Base-by-base conservation (phyloP, 2,113 vertebrate genomes). In the Sapayoa aenigma region DNA sequence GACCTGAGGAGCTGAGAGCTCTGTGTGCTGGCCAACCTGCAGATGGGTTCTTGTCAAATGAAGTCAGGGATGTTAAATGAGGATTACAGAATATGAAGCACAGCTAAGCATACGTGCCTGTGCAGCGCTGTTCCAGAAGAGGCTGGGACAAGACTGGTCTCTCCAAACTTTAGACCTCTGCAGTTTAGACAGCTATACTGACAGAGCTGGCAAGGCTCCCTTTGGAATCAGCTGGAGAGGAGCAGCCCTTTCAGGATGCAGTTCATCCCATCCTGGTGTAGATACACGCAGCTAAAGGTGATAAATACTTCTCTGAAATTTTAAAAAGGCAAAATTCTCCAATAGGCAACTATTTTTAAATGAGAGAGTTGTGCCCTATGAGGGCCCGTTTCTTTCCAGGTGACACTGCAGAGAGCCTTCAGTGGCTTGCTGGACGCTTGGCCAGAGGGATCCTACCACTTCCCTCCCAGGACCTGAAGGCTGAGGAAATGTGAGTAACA, bases 281-380 rank as follows among this genome's bases (percentile, higher is more conserved):
- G 53, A 23, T 31, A 58, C 13, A 46, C 15, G 41, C 31, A 73
- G 31, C 3, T 72, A n/a, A 65, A 90, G 25, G 67, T 58, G 49
- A 76, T 17, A 76, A 74, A 58, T 73, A 58, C n/a, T 42, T 4
- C 52, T 44, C 58, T 72, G 31, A 83, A 46, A 58, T 69, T 72
- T 87, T 41, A 41, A 83, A 90, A 84, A 75, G 31, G 24, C 20
- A 65, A 52, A 85, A 59, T 85, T 91, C 31, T 72, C 53, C 19
- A 9, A 8, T 1, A 28, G 62, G n/a, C 30, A 72, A 6, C 33
- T 87, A 44, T 75, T 91, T 87, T 87, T 15, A 75, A 82, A 67
- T n/a, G 17, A 66, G 56, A 42, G 9, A 11, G 9, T 67, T 0
- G 0, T 59, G 65, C 19, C 16, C 30, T 72, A 3, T 6, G 1